Evolutionary conservation across 1,140 invertebrate species (phyloP), one percentile per base, ranked within the genome.

Genomic region (Drosophila ambigua): DNA sequence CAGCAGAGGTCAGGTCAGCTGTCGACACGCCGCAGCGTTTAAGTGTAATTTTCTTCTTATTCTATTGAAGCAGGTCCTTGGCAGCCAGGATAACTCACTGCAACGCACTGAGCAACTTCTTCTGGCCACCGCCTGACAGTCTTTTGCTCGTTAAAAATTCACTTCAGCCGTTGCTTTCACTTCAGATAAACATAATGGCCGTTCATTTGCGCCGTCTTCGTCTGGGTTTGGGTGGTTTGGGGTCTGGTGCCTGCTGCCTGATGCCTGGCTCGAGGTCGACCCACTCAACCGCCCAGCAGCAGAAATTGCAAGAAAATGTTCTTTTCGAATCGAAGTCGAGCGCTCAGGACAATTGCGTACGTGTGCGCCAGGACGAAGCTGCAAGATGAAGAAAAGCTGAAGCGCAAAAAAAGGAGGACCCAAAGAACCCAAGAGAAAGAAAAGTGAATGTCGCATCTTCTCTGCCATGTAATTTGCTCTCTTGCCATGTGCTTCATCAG

Each of bases 401-500:
- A 52, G 23, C 9, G 35, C 20, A 61, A 80, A 50, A 43, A 67
- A 49, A 24, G 7, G 50, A 41, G 31, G 35, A 39, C 31, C 31
- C 31, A 11, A 54, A 61, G 62, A 61, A 20, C 28, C 39, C 45
- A 24, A 46, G 15, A 46, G 39, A 50, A 55, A 45, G 60, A 71
- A 72, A 71, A 73, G 75, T 63, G 59, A 72, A 74, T 74, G 61
- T 64, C 80, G 72, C 72, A 79, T 72, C 68, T 68, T 82, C 66
- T 68, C 67, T 81, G 83, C 85, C 77, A 91, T 91, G 79, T 91
- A 91, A 91, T 91, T 91, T 91, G 85, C 85, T 90, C 81, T 75
- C 90, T 91, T 91, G 82, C 79, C 68, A 91, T 91, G 90, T 91
- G 90, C 90, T 91, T 91, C 85, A 91, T 91, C 90, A 91, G 90